phyloP scores from a whole-genome alignment of 2,113 vertebrate species.

The Halichoerus grypus region DNA sequence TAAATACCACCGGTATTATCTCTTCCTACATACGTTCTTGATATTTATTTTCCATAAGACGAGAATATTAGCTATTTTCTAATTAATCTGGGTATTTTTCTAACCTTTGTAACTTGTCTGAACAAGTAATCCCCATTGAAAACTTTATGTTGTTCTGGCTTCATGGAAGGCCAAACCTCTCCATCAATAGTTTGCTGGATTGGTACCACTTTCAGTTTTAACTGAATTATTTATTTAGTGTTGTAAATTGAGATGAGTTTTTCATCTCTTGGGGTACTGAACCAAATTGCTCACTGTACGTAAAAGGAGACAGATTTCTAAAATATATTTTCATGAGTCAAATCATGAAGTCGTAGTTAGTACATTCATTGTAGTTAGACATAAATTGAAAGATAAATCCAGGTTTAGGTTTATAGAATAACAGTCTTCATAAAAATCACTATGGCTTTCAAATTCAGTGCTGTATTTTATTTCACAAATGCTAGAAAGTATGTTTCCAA shows the following conservation, averaged over 20 bases:
- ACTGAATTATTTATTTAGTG: constrained; percentile 77
- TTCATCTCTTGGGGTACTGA: constrained; percentile 64
- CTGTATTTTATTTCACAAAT: constrained; percentile 72
- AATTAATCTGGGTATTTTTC: constrained; percentile 65
- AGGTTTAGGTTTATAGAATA: constrained; percentile 47
- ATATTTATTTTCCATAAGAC: constrained; percentile 60
- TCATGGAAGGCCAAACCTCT: constrained; percentile 79
- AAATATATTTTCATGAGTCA: constrained; percentile 62
- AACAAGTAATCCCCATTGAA: constrained; percentile 81
- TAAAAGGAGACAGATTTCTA: constrained; percentile 44
- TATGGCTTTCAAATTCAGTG: constrained; percentile 68
- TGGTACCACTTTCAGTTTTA: constrained; percentile 64
- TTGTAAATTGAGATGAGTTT: constrained; percentile 60
- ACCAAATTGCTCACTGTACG: constrained; percentile 65
- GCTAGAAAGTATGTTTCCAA: constrained; percentile 59
- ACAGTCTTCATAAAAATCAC: constrained; percentile 71
- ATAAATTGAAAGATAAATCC: constrained; percentile 57
- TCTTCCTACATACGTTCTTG: not conserved
- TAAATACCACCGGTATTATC: constrained; percentile 58
- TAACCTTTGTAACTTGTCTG: constrained; percentile 73
- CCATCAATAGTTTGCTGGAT: constrained; percentile 77
- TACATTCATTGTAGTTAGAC: constrained; percentile 53
- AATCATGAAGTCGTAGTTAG: constrained; percentile 70
- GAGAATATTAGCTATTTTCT: constrained; percentile 62
- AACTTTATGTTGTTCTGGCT: constrained; percentile 78